Base-by-base conservation (phyloP, 2,113 vertebrate species). In the Brachirus orientalis region DNA sequence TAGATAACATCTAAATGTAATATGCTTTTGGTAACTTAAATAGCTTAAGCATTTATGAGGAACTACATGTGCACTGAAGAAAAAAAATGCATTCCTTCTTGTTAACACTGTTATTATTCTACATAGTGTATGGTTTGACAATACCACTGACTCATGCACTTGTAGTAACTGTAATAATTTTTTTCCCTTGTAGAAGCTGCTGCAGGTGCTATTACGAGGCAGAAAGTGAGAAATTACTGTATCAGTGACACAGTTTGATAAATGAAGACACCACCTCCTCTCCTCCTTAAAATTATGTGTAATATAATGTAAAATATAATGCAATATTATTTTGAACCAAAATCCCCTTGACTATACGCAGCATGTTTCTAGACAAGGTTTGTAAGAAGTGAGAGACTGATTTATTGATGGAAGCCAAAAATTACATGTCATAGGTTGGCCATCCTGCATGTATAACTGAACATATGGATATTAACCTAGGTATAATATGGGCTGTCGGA, bases 401-500 rank as follows among this genome's bases (percentile, higher is more conserved):
- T 10, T 57, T 38, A 45, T 14, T 38, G 20, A 57, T 43, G 44
- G 10, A 48, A n/a, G 10, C 5, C 0, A 9, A 6, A 41, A 38
- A 65, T 20, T 10, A 5, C 33, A 1, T 33, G 37, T 41, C 7
- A 48, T 36, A 51, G 0, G 1, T 43, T 43, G 36, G 50, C 16
- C 16, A 20, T 28, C 7, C 7, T 50, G 35, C 2, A 2, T 69
- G 56, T 0, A 35, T 8, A 38, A 61, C 37, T 40, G 2, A 33
- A 70, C n/a, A 33, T 22, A 59, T 58, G 14, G 19, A 77, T 63
- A 59, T 79, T 16, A 62, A 62, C 17, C 22, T n/a, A 69, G 69
- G 72, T 82, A 75, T 75, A 67, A 83, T 55, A 38, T 73, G 47
- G 36, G 75, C 55, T 36, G 46, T 51, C 54, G 78, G 60, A 74